A percentile compares a stretch with the other conserved stretches of the same genome.
These are phyloP conservation scores for Epinotia ramella DNA, from an alignment of 2,888 invertebrate genomes.

Conservation along the genomic window DNA sequence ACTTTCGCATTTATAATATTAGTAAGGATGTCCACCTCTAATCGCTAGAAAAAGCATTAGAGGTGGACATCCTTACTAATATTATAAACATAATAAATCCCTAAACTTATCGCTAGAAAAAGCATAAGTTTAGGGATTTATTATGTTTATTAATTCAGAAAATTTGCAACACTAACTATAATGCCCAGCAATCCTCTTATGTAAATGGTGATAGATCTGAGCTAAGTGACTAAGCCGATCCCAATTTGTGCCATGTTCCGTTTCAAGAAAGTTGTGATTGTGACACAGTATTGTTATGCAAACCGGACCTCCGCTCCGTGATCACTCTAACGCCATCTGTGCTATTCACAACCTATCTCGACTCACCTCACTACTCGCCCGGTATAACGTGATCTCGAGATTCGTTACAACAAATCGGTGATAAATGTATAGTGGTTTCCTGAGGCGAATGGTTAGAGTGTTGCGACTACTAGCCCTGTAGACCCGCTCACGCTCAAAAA, in stretches of 20 bases:
- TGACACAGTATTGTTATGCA: constrained; percentile 77
- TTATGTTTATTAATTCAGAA: background rate
- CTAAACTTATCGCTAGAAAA: too few species aligned
- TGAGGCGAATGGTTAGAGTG: background rate
- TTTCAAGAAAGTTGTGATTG: constrained; percentile 67
- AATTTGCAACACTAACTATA: constrained; percentile 52
- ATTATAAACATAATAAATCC: too few species aligned
- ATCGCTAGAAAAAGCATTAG: too few species aligned
- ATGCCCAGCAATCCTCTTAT: constrained; percentile 63
- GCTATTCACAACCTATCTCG: background rate
- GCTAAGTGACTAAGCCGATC: constrained; percentile 70
- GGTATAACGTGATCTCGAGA: background rate
- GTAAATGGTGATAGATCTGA: constrained; percentile 63
- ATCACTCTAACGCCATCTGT: constrained; percentile 9
- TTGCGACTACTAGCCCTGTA: background rate
- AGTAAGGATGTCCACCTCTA: too few species aligned
- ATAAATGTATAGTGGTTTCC: background rate
- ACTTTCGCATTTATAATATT: too few species aligned
- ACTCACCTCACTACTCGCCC: background rate
- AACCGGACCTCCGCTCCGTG: constrained; percentile 63
- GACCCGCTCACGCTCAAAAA: background rate
- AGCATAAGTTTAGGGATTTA: too few species aligned
- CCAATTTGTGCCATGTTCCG: constrained; percentile 66
- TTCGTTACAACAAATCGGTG: constrained; percentile 1
- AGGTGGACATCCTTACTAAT: too few species aligned